phyloP scores from a whole-genome alignment of 2,888 invertebrate species.

The Tinea trinotella region DNA sequence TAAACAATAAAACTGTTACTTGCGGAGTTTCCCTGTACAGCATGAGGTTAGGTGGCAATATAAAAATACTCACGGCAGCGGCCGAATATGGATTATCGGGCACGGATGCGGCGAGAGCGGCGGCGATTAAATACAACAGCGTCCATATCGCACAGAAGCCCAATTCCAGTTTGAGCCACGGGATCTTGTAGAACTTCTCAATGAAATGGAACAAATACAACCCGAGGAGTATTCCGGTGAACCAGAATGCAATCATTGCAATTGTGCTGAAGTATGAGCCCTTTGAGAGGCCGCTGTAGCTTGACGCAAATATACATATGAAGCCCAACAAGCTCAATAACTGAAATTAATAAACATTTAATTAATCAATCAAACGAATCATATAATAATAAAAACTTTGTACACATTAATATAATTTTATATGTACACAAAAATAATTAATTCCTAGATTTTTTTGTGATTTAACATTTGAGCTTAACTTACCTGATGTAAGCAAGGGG shows the following conservation, averaged over 20 bases:
- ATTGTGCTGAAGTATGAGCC: slow-evolving; percentile 84
- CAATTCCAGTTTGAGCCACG: slow-evolving; percentile 89
- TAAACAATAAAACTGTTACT: no score
- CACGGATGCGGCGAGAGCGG: slow-evolving; percentile 77
- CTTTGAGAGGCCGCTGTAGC: slow-evolving; percentile 61
- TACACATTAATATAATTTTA: no score
- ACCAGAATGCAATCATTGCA: slow-evolving; percentile 88
- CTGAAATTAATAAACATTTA: slow-evolving; percentile 65
- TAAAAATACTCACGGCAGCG: slow-evolving; percentile 77
- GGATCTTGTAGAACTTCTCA: slow-evolving; percentile 87
- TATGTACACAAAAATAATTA: no score
- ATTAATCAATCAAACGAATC: no score
- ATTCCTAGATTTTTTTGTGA: no score
- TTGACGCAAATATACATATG: slow-evolving; percentile 81
- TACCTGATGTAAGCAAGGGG: no score
- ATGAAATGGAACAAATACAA: slow-evolving; percentile 89
- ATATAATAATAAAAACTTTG: no score
- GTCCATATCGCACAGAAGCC: slow-evolving; percentile 82
- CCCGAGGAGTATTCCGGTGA: slow-evolving; percentile 82
- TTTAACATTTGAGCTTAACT: no score
- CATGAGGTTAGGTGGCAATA: no score
- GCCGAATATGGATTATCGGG: slow-evolving; percentile 73
- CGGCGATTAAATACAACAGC: slow-evolving; percentile 81
- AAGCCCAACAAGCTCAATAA: slow-evolving; percentile 81
- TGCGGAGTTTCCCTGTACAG: no score